Percentiles rank a stretch among this genome's conserved stretches.
These are phyloP conservation scores for Metaphire vulgaris DNA, from an alignment of 1,140 invertebrate species.

Conservation along the genomic window DNA sequence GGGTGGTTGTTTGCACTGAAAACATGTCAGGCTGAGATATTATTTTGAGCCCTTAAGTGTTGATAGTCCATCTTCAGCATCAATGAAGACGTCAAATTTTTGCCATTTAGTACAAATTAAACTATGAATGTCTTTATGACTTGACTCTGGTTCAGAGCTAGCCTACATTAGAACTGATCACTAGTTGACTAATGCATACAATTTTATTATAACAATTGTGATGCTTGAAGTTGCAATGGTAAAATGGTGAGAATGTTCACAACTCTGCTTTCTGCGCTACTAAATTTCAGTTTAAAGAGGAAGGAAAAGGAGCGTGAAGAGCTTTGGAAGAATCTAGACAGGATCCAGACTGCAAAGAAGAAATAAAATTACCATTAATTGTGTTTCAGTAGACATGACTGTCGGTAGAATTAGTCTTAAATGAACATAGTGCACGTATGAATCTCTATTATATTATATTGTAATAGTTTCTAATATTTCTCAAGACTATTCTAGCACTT, in stretches of 20 bases:
- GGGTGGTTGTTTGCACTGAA: no score
- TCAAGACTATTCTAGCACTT: no score
- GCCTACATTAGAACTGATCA: not conserved
- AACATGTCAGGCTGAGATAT: no score
- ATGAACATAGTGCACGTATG: not conserved
- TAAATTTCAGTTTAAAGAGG: not conserved
- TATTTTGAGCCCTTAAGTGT: no score
- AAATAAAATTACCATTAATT: not conserved
- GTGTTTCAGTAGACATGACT: not conserved
- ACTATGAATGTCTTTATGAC: not conserved
- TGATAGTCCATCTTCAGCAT: no score
- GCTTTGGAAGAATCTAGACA: not conserved
- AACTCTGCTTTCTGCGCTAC: not conserved
- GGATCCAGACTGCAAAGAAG: not conserved
- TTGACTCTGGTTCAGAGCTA: not conserved
- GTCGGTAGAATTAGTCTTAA: no score
- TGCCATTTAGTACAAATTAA: no score
- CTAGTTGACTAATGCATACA: not conserved
- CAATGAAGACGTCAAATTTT: no score
- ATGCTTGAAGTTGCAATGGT: no score
- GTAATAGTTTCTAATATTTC: not conserved
- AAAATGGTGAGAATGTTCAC: no score
- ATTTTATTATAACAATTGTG: no score
- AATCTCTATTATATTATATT: not conserved
- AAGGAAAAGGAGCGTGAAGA: not conserved